Percentiles rank a stretch among this genome's conserved stretches.
These are phyloP conservation scores for Drosophila ezoana DNA, from an alignment of 2,888 invertebrate species.

Conservation along the genomic window DNA sequence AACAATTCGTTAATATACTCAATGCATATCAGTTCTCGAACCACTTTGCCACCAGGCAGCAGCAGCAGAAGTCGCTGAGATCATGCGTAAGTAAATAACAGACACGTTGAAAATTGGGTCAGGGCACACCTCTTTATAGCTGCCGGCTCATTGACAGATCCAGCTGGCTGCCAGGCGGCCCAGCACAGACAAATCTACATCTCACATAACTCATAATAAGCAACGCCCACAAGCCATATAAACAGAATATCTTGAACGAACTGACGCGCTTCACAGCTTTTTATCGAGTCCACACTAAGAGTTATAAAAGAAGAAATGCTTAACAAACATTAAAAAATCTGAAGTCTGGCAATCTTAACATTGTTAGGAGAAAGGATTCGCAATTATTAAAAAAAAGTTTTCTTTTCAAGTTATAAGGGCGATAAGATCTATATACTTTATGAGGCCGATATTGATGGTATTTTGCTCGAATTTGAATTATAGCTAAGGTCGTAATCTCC, in stretches of 20 bases:
- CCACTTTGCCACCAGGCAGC: constrained; percentile 4
- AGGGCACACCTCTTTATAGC: constrained; percentile 74
- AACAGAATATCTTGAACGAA: constrained; percentile 30
- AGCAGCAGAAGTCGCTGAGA: constrained; percentile 44
- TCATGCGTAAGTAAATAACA: constrained; percentile 68
- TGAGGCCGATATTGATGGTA: too few species aligned
- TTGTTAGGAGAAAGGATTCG: constrained; percentile 26
- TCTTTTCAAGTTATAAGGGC: too few species aligned
- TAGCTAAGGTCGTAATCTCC: too few species aligned
- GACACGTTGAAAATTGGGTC: constrained; percentile 60
- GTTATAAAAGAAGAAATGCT: constrained; percentile 50
- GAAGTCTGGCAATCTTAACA: constrained; percentile 5
- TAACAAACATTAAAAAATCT: constrained; percentile 38
- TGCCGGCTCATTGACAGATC: constrained; percentile 52
- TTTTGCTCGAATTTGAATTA: too few species aligned
- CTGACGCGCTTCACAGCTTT: constrained; percentile 57
- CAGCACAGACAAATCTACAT: constrained; percentile 27
- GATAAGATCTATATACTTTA: too few species aligned
- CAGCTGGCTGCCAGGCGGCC: constrained; percentile 32
- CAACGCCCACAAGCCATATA: constrained; percentile 63
- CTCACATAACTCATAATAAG: constrained; percentile 60
- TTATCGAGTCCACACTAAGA: constrained; percentile 60
- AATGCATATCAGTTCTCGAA: constrained; percentile 28
- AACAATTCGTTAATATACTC: constrained; percentile 39
- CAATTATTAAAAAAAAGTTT: neutral